These are phyloP conservation scores for Lasioglossum albipes DNA, from an alignment of 1,140 invertebrate species.

Conservation along the genomic window DNA sequence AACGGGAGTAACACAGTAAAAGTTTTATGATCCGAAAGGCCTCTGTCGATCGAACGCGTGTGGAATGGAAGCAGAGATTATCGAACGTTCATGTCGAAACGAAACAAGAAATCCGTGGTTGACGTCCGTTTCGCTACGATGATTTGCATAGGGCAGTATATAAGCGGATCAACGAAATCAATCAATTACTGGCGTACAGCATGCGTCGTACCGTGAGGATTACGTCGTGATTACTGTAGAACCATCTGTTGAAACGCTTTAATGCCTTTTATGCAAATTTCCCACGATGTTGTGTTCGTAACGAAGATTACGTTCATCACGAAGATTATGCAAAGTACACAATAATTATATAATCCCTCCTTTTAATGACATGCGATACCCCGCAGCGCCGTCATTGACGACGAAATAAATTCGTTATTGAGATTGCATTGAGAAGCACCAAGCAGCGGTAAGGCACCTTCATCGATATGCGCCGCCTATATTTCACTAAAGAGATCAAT, in stretches of 20 bases:
- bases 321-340: constrained; percentile 50
- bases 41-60: neutral
- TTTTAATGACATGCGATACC: constrained; percentile 34
- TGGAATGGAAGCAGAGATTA: neutral
- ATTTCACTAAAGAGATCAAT: constrained; percentile 32
- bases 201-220: constrained; percentile 57
- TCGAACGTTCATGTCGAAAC: constrained; percentile 24
- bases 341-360: constrained; percentile 46
- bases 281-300: constrained; percentile 49
- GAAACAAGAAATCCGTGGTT: constrained; percentile 49
- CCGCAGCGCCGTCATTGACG: constrained; percentile 16
- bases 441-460: constrained; percentile 8
- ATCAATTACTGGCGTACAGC: constrained; percentile 59
- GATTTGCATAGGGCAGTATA: constrained; percentile 61
- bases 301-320: constrained; percentile 54
- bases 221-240: constrained; percentile 60
- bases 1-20: neutral
- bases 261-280: constrained; percentile 66
- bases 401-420: constrained; percentile 49
- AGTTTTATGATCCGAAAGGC: neutral
- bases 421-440: constrained; percentile 43
- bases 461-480: constrained; percentile 46
- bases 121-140: constrained; percentile 53
- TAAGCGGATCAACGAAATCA: constrained; percentile 66
- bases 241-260: constrained; percentile 63